phyloP scores from a whole-genome alignment of 2,888 invertebrate species.

The Bhutanitis thaidina region DNA sequence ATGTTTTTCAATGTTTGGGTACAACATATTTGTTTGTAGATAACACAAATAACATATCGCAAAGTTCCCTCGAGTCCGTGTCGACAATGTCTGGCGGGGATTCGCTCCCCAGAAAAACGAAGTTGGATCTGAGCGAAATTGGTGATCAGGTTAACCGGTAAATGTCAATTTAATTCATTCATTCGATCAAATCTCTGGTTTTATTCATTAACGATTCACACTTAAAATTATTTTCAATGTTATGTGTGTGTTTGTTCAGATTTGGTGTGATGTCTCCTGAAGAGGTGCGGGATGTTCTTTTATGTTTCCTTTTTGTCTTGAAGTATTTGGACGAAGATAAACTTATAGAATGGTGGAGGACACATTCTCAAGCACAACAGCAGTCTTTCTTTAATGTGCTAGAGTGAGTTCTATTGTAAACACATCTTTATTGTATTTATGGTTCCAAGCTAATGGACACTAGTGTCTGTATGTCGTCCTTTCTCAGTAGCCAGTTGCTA shows the following conservation, averaged over 20 bases:
- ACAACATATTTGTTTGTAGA: constrained; percentile 56
- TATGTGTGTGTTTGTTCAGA: constrained; percentile 39
- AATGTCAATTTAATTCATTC: constrained; percentile 18
- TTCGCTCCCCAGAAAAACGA: constrained; percentile 62
- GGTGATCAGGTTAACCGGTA: constrained; percentile 77
- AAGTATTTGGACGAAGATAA: constrained; percentile 94
- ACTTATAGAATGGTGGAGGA: constrained; percentile 94
- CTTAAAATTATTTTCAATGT: constrained; percentile 1
- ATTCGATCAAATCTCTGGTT: neutral
- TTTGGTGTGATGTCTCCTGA: constrained; percentile 79
- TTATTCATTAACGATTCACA: constrained; percentile 3
- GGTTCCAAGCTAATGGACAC: too few species aligned
- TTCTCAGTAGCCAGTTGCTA: too few species aligned
- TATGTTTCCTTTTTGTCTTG: constrained; percentile 94
- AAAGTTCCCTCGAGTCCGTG: constrained; percentile 88
- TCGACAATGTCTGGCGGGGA: constrained; percentile 84
- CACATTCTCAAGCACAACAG: constrained; percentile 89
- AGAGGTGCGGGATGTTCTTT: constrained; percentile 92
- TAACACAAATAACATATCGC: constrained; percentile 86
- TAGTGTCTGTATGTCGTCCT: too few species aligned
- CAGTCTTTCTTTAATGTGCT: constrained; percentile 91
- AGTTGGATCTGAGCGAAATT: constrained; percentile 66
- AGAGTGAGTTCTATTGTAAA: constrained; percentile 80
- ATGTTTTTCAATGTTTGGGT: constrained; percentile 9
- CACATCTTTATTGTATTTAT: too few species aligned